phyloP scores from a whole-genome alignment of 2,797 vertebrate genomes.

The Paedocypris micromegethes region DNA sequence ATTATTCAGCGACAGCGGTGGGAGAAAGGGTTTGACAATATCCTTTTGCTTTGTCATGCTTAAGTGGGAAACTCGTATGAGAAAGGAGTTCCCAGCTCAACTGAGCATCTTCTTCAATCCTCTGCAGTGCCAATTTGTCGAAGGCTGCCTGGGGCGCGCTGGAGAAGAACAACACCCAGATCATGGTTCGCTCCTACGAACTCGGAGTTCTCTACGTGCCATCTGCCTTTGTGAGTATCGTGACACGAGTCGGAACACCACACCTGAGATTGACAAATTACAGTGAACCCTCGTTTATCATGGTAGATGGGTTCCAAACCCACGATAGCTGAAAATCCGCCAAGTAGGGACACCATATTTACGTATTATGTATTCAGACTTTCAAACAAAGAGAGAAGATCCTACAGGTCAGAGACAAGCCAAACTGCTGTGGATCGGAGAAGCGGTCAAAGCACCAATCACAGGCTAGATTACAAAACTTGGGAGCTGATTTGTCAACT shows the following conservation, averaged over 20 bases:
- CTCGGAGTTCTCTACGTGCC: slow-evolving; percentile 92
- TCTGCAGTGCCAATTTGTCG: slow-evolving; percentile 86
- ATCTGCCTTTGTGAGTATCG: slow-evolving; percentile 83
- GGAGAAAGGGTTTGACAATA: neutral
- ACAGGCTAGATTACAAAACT: no score
- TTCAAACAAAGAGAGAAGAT: no score
- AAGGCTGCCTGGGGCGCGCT: slow-evolving; percentile 94
- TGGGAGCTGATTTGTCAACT: no score
- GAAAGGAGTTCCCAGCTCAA: no score
- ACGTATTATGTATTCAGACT: no score
- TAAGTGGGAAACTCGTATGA: neutral
- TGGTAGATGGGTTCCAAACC: no score
- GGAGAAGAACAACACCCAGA: slow-evolving; percentile 86
- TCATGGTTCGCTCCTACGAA: slow-evolving; percentile 97
- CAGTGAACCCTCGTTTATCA: neutral
- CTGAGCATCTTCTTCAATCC: neutral
- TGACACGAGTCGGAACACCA: neutral
- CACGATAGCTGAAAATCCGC: no score
- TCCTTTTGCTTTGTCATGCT: slow-evolving; percentile 9
- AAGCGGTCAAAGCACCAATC: no score
- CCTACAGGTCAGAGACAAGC: no score
- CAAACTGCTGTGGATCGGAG: no score
- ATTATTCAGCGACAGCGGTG: slow-evolving; percentile 10
- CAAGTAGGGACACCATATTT: no score
- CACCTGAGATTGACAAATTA: slow-evolving; percentile 14